Conservation (phyloP, 2,113 vertebrate genomes). For the Nanorana parkeri region DNA sequence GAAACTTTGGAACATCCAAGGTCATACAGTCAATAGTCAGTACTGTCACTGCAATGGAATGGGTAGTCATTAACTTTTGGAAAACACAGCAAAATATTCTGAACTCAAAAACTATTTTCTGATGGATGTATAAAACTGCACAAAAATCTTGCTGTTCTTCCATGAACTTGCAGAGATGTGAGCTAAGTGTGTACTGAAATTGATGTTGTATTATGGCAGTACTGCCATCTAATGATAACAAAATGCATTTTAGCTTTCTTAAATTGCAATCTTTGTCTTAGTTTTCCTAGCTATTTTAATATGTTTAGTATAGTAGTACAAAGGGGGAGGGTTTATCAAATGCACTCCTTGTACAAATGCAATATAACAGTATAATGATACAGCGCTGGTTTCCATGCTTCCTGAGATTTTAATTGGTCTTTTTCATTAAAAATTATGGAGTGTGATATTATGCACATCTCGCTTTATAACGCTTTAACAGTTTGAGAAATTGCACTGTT, state of each 20-base stretch:
- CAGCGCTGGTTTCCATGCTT: constrained; percentile 18
- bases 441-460: constrained; percentile 50
- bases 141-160: constrained; percentile 4
- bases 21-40: constrained; percentile 11
- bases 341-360: background rate
- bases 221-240: constrained; percentile 43
- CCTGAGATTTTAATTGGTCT: constrained; percentile 47
- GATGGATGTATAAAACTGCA: constrained; percentile 14
- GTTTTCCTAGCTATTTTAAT: background rate
- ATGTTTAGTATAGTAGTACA: background rate
- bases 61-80: constrained; percentile 30
- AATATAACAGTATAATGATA: background rate
- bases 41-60: background rate
- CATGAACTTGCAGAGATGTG: background rate
- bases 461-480: constrained; percentile 49
- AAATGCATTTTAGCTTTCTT: constrained; percentile 1
- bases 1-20: background rate
- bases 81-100: constrained; percentile 38
- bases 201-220: constrained; percentile 14
- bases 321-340: background rate
- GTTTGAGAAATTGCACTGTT: constrained; percentile 45
- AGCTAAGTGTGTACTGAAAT: background rate
- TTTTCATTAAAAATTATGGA: constrained; percentile 55
- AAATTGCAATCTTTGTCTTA: background rate
- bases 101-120: constrained; percentile 19